A percentile compares a stretch with the other conserved stretches of the same genome.
These are phyloP conservation scores for Dolomedes plantarius DNA, from an alignment of 2,888 invertebrate species.

Conservation along the genomic window DNA sequence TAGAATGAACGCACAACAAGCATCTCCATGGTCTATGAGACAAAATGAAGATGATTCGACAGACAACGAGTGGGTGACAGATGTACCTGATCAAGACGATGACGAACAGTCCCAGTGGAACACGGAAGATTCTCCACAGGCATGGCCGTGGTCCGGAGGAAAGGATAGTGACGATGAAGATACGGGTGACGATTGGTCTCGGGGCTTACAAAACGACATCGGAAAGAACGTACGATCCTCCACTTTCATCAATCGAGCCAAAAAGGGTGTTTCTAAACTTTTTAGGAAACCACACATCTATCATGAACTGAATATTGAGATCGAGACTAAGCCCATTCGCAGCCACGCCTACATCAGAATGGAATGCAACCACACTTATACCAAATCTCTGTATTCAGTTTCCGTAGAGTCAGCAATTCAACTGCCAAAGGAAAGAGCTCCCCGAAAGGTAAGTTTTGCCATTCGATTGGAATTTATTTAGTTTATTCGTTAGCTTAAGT, in stretches of 20 bases:
- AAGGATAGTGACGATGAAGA: not conserved
- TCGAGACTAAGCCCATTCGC: not conserved
- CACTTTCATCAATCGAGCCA: not conserved
- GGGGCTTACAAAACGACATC: not conserved
- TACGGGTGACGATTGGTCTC: not conserved
- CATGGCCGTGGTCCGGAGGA: not conserved
- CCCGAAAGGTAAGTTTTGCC: not conserved
- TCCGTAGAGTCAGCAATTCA: not conserved
- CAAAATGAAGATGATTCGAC: not conserved
- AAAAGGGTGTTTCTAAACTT: not conserved
- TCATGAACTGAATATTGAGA: not conserved
- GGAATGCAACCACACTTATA: slow-evolving; percentile 31
- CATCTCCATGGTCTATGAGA: not conserved
- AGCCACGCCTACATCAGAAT: not conserved
- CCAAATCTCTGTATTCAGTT: not conserved
- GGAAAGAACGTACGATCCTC: not conserved
- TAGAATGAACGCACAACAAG: not conserved
- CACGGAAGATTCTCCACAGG: not conserved
- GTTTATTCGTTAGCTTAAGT: too few species aligned
- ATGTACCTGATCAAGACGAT: not conserved
- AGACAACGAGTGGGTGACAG: not conserved
- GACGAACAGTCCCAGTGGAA: not conserved
- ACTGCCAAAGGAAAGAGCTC: not conserved
- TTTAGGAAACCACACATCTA: not conserved
- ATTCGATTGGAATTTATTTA: too few species aligned